phyloP scores from a whole-genome alignment of 1,140 invertebrate genomes.

The Helicorthomorpha holstii region DNA sequence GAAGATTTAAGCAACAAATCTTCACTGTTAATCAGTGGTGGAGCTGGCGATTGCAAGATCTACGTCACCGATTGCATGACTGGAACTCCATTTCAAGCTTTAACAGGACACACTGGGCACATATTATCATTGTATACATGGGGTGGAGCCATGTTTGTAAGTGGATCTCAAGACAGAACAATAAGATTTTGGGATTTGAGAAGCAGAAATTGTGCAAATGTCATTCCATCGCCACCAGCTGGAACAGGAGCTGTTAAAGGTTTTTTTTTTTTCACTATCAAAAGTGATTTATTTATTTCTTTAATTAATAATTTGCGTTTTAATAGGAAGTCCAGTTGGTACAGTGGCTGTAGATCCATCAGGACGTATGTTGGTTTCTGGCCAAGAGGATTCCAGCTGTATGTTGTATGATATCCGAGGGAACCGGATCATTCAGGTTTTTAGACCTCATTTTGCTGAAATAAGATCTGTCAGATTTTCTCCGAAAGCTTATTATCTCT shows the following conservation, averaged over 20 bases:
- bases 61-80: slow-evolving; percentile 95
- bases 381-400: slow-evolving; percentile 89
- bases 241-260: no score
- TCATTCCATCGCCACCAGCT: slow-evolving; percentile 53
- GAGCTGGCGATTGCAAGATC: slow-evolving; percentile 95
- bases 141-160: slow-evolving; percentile 94
- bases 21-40: slow-evolving; percentile 85
- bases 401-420: slow-evolving; percentile 90
- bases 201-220: slow-evolving; percentile 75
- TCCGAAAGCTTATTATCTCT: slow-evolving; percentile 88
- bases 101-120: slow-evolving; percentile 84
- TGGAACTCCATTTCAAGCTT: slow-evolving; percentile 75
- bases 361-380: slow-evolving; percentile 80
- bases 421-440: slow-evolving; percentile 76
- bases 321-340: slow-evolving; percentile 75
- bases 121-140: slow-evolving; percentile 89
- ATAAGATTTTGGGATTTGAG: slow-evolving; percentile 95
- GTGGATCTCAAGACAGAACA: slow-evolving; percentile 86
- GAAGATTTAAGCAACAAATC: slow-evolving; percentile 84
- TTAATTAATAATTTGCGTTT: no score
- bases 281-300: no score
- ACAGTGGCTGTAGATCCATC: slow-evolving; percentile 91
- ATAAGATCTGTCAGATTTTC: slow-evolving; percentile 90
- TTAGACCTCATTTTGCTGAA: slow-evolving; percentile 83
- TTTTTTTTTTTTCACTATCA: no score